A percentile compares a stretch with the other conserved stretches of the same genome.
Conservation (phyloP, 2,888 invertebrate genomes). For the Amitus sp. region DNA sequence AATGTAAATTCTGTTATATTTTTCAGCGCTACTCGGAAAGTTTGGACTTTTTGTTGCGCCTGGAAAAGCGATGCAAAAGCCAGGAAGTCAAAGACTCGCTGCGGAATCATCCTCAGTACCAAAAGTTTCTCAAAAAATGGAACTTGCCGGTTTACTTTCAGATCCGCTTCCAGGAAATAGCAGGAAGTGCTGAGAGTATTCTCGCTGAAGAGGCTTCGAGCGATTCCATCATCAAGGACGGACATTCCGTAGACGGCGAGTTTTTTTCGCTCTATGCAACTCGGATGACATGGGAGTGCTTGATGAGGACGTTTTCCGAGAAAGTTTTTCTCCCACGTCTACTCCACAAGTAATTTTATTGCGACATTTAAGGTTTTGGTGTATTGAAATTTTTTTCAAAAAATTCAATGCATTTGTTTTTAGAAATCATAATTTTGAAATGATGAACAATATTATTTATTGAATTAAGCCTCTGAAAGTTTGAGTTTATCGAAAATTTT, state of each 20-base stretch:
- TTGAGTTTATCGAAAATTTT: no score
- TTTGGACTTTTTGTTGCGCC: constrained; percentile 76
- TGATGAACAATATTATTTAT: no score
- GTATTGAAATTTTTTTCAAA: no score
- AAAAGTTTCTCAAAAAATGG: constrained; percentile 86
- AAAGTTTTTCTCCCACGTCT: constrained; percentile 83
- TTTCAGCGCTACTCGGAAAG: constrained; percentile 79
- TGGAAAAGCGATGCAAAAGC: constrained; percentile 74
- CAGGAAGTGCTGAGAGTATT: constrained; percentile 68
- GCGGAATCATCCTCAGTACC: constrained; percentile 76
- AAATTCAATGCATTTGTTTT: no score
- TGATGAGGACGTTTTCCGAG: constrained; percentile 78
- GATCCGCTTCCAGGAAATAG: constrained; percentile 94
- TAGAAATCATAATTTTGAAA: no score
- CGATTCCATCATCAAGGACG: constrained; percentile 47
- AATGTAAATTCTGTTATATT: no score
- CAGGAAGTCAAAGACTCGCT: constrained; percentile 72
- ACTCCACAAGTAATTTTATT: constrained; percentile 71
- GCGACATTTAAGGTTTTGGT: no score
- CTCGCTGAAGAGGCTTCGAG: constrained; percentile 54
- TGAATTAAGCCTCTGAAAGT: no score
- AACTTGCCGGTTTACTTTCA: constrained; percentile 97
- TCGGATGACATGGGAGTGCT: constrained; percentile 67
- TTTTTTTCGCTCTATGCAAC: constrained; percentile 64
- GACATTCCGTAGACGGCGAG: constrained; percentile 39